These are phyloP conservation scores for Helicoverpa zea DNA, from an alignment of 1,140 invertebrate genomes.

Conservation along the genomic window DNA sequence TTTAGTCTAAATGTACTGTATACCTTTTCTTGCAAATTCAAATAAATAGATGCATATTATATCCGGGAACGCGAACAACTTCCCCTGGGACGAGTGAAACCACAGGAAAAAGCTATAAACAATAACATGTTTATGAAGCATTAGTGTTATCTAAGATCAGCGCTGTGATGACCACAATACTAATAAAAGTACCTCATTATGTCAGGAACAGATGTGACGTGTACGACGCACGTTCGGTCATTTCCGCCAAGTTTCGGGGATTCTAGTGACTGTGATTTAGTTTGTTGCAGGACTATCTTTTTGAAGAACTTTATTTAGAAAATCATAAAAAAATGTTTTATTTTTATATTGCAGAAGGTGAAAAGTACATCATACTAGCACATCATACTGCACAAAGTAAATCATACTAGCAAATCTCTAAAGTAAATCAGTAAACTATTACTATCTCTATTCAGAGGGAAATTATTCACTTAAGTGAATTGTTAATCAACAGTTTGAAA, in stretches of 20 bases:
- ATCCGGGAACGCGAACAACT: too few relatives aligned
- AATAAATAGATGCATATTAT: too few relatives aligned
- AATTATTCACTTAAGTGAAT: too few relatives aligned
- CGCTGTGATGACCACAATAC: slow-evolving; percentile 48
- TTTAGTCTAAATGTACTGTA: too few relatives aligned
- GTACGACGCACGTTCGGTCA: slow-evolving; percentile 57
- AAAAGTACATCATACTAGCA: too few relatives aligned
- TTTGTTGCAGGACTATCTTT: not conserved
- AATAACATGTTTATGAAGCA: not conserved
- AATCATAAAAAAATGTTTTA: not conserved
- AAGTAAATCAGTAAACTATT: too few relatives aligned
- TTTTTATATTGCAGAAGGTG: not conserved
- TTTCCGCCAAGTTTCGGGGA: slow-evolving; percentile 58
- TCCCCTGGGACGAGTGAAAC: not conserved
- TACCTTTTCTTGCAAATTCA: too few relatives aligned
- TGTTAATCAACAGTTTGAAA: too few relatives aligned
- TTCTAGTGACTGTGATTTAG: slow-evolving; percentile 44
- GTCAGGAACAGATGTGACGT: slow-evolving; percentile 46
- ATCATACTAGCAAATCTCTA: too few relatives aligned
- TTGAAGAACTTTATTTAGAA: not conserved
- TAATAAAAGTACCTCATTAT: slow-evolving; percentile 41
- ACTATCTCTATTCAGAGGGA: too few relatives aligned
- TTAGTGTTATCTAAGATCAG: slow-evolving; percentile 36
- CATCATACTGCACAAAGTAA: too few relatives aligned
- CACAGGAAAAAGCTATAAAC: not conserved